Evolutionary conservation across 2,113 vertebrate species (phyloP).

Genomic region (Ciconia stormi): DNA sequence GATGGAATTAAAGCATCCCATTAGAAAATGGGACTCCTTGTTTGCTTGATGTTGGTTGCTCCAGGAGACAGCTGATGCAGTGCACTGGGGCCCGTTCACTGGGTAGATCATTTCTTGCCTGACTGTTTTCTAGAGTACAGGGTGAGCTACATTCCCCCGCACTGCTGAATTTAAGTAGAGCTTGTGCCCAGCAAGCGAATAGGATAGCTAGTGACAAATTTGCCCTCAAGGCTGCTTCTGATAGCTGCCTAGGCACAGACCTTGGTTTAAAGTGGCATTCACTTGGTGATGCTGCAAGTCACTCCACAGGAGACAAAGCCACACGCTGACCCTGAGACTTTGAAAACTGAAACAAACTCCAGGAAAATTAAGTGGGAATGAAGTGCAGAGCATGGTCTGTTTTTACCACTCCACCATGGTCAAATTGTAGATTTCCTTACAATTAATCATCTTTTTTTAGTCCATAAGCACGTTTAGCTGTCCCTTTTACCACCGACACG

Average conservation of each 20-base stretch:
- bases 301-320: background rate
- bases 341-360: background rate
- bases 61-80: background rate
- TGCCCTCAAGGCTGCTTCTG: background rate
- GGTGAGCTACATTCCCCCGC: background rate
- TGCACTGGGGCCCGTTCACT: background rate
- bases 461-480: fast-evolving
- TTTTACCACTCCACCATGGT: background rate
- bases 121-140: background rate
- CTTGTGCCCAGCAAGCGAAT: background rate
- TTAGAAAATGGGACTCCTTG: background rate
- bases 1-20: background rate
- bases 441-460: background rate
- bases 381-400: background rate
- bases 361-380: background rate
- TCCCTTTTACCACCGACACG: background rate
- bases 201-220: background rate
- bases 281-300: background rate
- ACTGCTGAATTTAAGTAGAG: background rate
- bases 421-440: background rate
- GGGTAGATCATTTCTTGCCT: background rate
- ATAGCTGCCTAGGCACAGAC: background rate
- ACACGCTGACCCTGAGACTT: background rate
- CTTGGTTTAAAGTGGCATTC: background rate
- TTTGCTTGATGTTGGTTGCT: background rate